Evolutionary conservation across 1,140 invertebrate genomes (phyloP).

Genomic region (Aphelinus certus): DNA sequence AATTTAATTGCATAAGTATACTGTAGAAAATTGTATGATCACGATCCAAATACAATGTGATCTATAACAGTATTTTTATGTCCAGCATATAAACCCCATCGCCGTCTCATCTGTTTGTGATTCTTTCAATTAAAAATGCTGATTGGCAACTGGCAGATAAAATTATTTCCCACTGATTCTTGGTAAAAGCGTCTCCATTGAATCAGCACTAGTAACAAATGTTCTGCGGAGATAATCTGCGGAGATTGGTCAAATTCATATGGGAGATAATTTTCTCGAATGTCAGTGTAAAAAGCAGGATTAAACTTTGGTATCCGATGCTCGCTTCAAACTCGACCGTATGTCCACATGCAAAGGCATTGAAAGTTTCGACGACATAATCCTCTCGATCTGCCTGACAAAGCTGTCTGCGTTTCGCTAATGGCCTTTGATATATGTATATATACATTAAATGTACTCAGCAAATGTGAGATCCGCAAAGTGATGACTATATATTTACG

Average conservation of each 20-base stretch:
- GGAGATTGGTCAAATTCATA: slow-evolving; percentile 16
- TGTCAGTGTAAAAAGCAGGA: background rate
- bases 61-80: no score
- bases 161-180: no score
- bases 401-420: slow-evolving; percentile 51
- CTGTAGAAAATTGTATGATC: no score
- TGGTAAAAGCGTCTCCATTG: no score
- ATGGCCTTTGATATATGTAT: slow-evolving; percentile 47
- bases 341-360: slow-evolving; percentile 30
- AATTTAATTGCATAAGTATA: no score
- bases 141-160: no score
- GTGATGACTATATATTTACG: slow-evolving; percentile 3
- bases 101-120: no score
- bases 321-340: background rate
- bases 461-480: slow-evolving; percentile 14
- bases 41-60: no score
- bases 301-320: slow-evolving; percentile 2
- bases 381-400: slow-evolving; percentile 44
- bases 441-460: slow-evolving; percentile 27
- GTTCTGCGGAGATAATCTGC: background rate
- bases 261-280: slow-evolving; percentile 16
- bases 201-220: no score
- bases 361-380: slow-evolving; percentile 49
- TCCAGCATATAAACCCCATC: no score
- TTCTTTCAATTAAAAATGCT: no score